phyloP scores from a whole-genome alignment of 2,797 vertebrate species.

The Lepus oiostolus region DNA sequence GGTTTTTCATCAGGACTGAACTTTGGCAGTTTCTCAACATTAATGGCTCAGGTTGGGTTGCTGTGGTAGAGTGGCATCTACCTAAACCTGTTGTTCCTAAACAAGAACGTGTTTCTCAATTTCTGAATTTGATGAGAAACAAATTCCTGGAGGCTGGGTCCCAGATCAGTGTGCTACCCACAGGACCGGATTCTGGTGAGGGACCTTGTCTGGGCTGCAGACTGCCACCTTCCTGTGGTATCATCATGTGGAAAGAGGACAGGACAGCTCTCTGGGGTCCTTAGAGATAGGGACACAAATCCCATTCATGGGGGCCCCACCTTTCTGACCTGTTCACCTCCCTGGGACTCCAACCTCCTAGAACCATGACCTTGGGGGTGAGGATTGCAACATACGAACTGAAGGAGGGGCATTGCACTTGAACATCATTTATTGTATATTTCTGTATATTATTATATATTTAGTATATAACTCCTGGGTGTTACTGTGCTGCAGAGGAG shows the following conservation, averaged over 20 bases:
- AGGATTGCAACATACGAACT: background rate
- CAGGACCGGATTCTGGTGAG: background rate
- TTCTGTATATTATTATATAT: too few species aligned
- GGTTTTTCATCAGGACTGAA: background rate
- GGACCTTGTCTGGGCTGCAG: background rate
- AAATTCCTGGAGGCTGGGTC: background rate
- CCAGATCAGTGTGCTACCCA: background rate
- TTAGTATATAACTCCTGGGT: background rate
- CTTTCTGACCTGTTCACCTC: background rate
- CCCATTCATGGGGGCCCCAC: background rate
- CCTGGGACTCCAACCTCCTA: background rate
- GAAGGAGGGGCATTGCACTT: background rate
- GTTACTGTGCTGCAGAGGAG: background rate
- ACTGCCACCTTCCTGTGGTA: background rate
- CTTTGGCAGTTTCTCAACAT: background rate
- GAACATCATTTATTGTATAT: background rate
- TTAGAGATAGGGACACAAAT: background rate
- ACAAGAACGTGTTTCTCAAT: background rate
- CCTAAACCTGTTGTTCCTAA: too few species aligned
- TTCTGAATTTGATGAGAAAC: too few species aligned
- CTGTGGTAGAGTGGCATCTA: background rate
- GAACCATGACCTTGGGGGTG: accelerated
- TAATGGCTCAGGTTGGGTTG: too few species aligned
- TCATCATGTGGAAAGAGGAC: background rate
- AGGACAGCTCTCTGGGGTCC: background rate